These are phyloP conservation scores for Scomber scombrus DNA, from an alignment of 2,113 vertebrate species.

Conservation along the genomic window DNA sequence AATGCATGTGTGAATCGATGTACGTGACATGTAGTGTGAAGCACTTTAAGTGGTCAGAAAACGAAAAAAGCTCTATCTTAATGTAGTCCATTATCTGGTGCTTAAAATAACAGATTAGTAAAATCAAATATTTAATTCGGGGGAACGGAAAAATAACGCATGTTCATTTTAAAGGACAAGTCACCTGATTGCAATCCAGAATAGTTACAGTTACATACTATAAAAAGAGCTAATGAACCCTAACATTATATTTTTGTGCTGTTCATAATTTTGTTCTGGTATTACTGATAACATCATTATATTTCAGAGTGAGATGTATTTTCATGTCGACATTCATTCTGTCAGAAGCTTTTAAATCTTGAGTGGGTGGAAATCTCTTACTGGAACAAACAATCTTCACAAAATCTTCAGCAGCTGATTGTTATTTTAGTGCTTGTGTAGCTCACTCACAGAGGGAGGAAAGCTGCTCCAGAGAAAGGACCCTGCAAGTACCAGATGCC, in stretches of 20 bases:
- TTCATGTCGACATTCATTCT: constrained; percentile 13
- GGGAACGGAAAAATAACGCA: too few relatives aligned
- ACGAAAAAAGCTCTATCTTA: too few relatives aligned
- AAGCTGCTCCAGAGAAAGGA: constrained; percentile 5
- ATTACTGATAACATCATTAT: not conserved
- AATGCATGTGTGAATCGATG: too few relatives aligned
- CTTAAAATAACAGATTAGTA: not conserved
- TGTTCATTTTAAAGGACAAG: too few relatives aligned
- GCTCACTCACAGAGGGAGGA: constrained; percentile 20
- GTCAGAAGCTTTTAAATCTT: constrained; percentile 9
- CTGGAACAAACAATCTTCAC: constrained; percentile 32
- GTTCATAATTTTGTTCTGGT: not conserved
- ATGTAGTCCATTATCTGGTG: too few relatives aligned
- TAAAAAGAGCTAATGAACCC: not conserved
- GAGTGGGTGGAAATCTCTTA: constrained; percentile 35
- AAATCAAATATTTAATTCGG: too few relatives aligned
- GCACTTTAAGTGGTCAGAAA: too few relatives aligned
- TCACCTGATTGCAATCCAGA: not conserved
- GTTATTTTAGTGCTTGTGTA: constrained; percentile 33
- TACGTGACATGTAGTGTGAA: too few relatives aligned
- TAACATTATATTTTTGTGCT: not conserved
- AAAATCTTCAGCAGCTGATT: constrained; percentile 33
- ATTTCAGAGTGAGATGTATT: not conserved
- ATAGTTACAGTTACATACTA: not conserved
- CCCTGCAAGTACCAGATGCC: constrained; percentile 41